These are phyloP conservation scores for Brachionus angularis DNA, from an alignment of 1,140 invertebrate genomes.

Conservation along the genomic window DNA sequence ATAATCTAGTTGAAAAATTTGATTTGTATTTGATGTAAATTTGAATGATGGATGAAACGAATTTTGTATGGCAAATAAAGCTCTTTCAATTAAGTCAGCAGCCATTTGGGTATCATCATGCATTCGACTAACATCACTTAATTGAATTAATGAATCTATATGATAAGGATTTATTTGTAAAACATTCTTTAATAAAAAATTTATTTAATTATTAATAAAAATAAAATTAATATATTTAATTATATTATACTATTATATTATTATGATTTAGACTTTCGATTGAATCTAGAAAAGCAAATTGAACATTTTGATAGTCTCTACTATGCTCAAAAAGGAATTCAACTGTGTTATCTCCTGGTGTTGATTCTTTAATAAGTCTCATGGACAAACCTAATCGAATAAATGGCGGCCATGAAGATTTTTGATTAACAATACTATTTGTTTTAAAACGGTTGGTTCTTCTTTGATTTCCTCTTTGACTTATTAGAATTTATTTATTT, in stretches of 20 bases:
- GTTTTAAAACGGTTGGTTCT: slow-evolving; percentile 3
- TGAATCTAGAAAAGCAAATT: slow-evolving; percentile 70
- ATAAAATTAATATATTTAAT: slow-evolving; percentile 24
- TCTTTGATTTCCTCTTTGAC: neutral
- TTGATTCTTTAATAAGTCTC: slow-evolving; percentile 63
- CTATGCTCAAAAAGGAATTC: slow-evolving; percentile 77
- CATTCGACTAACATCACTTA: slow-evolving; percentile 74
- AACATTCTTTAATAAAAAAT: slow-evolving; percentile 63
- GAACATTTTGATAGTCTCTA: slow-evolving; percentile 69
- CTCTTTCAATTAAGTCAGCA: slow-evolving; percentile 72
- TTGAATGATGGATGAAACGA: slow-evolving; percentile 77
- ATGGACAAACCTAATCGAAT: slow-evolving; percentile 66
- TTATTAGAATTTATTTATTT: slow-evolving; percentile 26
- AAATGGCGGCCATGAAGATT: slow-evolving; percentile 27
- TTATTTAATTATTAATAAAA: neutral
- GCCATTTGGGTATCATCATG: slow-evolving; percentile 75
- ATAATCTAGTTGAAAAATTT: slow-evolving; percentile 65
- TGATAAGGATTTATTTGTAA: slow-evolving; percentile 74
- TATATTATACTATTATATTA: slow-evolving; percentile 66
- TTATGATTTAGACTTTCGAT: slow-evolving; percentile 76
- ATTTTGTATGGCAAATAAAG: slow-evolving; percentile 71
- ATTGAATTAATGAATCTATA: slow-evolving; percentile 76
- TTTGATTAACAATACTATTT: slow-evolving; percentile 5
- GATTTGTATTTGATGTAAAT: slow-evolving; percentile 57
- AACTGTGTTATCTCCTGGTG: slow-evolving; percentile 57